These are phyloP conservation scores for Arge pagana DNA, from an alignment of 2,888 invertebrate species.

Conservation along the genomic window DNA sequence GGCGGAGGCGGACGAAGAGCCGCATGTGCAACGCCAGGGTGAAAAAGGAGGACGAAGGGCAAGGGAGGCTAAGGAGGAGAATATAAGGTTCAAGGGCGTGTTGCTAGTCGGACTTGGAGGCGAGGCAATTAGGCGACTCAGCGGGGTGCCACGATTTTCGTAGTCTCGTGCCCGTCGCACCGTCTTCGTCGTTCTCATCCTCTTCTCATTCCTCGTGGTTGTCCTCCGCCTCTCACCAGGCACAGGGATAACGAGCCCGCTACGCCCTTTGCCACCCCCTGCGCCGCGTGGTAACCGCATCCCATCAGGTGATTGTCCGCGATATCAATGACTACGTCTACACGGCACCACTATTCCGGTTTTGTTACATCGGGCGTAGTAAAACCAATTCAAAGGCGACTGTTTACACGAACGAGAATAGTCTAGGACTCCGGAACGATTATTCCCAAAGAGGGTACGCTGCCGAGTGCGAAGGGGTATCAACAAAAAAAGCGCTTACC, in stretches of 20 bases:
- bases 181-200: conserved; percentile 24
- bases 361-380: no score
- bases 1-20: conserved; percentile 29
- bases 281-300: conserved; percentile 27
- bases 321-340: conserved; percentile 14
- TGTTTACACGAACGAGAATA: no score
- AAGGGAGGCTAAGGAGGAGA: conserved; percentile 23
- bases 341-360: no score
- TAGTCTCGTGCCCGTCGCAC: conserved; percentile 31
- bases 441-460: not conserved
- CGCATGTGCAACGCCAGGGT: conserved; percentile 24
- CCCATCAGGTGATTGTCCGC: conserved; percentile 24
- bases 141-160: conserved; percentile 54
- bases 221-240: conserved; percentile 26
- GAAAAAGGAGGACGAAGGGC: conserved; percentile 33
- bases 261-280: conserved; percentile 28
- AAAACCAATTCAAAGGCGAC: no score
- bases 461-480: no score
- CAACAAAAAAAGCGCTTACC: not conserved
- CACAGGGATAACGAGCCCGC: conserved; percentile 28
- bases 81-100: conserved; percentile 53
- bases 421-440: not conserved
- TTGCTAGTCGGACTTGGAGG: conserved; percentile 40
- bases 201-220: conserved; percentile 7
- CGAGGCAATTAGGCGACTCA: conserved; percentile 56